phyloP scores from a whole-genome alignment of 2,797 vertebrate species.

The Simalia tracyae region DNA sequence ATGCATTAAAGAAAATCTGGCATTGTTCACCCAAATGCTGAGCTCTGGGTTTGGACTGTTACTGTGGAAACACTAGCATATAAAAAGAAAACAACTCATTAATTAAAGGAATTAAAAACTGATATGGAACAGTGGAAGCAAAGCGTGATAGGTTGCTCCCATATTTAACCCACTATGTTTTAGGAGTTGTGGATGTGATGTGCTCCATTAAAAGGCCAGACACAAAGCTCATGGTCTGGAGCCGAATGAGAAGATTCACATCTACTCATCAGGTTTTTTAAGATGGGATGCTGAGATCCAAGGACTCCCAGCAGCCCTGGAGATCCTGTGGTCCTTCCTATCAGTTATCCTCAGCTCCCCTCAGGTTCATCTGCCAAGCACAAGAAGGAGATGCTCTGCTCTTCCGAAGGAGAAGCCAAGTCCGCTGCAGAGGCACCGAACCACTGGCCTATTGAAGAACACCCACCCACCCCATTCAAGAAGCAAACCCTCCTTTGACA shows the following conservation, averaged over 20 bases:
- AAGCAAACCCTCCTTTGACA: not conserved
- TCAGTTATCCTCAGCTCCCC: not conserved
- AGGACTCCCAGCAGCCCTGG: not conserved
- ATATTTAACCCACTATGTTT: constrained; percentile 12
- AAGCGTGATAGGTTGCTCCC: constrained; percentile 48
- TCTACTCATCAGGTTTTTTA: constrained; percentile 34
- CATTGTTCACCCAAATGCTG: constrained; percentile 62
- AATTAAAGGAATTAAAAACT: constrained; percentile 63
- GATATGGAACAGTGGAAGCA: constrained; percentile 51
- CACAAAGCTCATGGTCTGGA: fast-evolving
- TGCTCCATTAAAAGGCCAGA: not conserved
- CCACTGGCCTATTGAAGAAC: not conserved
- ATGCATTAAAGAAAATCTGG: constrained; percentile 51
- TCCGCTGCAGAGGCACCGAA: no score
- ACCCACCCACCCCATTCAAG: not conserved
- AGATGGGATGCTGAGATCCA: constrained; percentile 26
- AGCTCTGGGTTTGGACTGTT: constrained; percentile 64
- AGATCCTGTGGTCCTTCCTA: not conserved
- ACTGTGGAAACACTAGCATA: constrained; percentile 68
- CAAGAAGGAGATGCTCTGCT: not conserved
- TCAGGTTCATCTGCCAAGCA: not conserved
- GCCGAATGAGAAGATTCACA: not conserved
- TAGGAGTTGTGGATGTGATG: fast-evolving
- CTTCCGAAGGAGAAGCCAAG: not conserved
- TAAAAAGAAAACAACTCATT: constrained; percentile 62